Base-by-base conservation (phyloP, 2,888 invertebrate genomes). In the Sinotaia quadrata region DNA sequence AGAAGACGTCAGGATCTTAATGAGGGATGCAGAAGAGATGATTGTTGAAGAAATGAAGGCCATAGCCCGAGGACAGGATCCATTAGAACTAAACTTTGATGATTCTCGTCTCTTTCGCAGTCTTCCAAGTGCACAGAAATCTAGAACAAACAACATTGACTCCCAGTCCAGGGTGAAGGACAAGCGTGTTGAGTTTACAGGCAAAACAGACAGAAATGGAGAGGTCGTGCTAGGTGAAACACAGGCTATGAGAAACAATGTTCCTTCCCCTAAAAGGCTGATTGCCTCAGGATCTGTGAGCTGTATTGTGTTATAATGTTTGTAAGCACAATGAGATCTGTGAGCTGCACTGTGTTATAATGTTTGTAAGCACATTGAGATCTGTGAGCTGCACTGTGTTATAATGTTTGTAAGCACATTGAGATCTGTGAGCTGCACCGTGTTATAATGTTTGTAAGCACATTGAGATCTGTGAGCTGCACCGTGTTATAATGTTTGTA, bases 11-110 rank as follows among this genome's bases (percentile, higher is more conserved):
- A 56, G 75, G 24, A 66, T 73, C 21, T 66, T 82, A n/a, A 56
- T 82, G 12, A 47, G 44, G 7, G 79, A 81, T 41, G 81, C 81
- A 4, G 68, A 69, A 37, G 61, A 69, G 24, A 61, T 80, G 24
- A 75, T 82, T 44, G 73, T 72, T 4, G 66, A 71, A 31, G 80
- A 80, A 54, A 71, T 76, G 61, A 27, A 58, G 33, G 51, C 72
- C 12, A 29, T 75, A 10, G 68, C 71, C 18, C 72, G 67, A 21
- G 81, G 81, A 15, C 69, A 67, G 12, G 80, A 81, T 36, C 73
- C 76, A 1, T 69, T 60, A 18, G 75, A 78, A 47, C 71, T 75
- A 37, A 69, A 73, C 49, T 70, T 76, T 15, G 75, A 75, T 12
- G 71, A 71, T 56, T 54, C 71, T 34, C 73, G 72, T 24, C 63